Base-by-base conservation (phyloP, 2,797 vertebrate genomes). In the Lagodon rhomboides region DNA sequence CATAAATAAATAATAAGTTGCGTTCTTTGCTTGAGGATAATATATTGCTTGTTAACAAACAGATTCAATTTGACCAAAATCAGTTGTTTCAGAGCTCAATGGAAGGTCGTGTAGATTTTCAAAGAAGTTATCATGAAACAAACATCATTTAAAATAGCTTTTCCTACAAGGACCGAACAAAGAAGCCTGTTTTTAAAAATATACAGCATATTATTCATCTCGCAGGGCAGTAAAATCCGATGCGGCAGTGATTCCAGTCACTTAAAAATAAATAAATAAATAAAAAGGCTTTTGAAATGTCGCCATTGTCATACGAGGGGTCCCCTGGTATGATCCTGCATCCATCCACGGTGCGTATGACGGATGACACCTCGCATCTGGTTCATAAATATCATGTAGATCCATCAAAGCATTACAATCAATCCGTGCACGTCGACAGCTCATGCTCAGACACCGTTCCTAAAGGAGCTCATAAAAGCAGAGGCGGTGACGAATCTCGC, bases 391-490 rank as follows among this genome's bases (percentile, higher is more conserved):
- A 85, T 86, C 75, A 73, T 43, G 75, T 20, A 65, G 82, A 86
- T 87, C 85, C 83, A 84, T 87, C 80, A 87, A 81, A 79, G 73
- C 82, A 64, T 89, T 66, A 83, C 78, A 69, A 86, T 86, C 86
- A 81, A 82, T 89, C 80, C 63, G 38, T 27, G 76, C 54, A 27
- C 5, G 44, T 16, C 56, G 79, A 73, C 66, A 53, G 47, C 8
- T 73, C 13, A 11, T 34, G 49, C 72, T 61, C 73, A 61, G 77
- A 68, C 62, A 16, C 54, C n/a, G 38, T 59, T 30, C 62, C 64
- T 76, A 25, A 44, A 82, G 84, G 77, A 85, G 76, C 89, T 77
- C 80, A 61, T 86, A 77, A 81, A 34, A 89, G 83, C 75, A 77
- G 77, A 72, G 78, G 83, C 27, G 83, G 50, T 73, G 89, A 89